Evolutionary conservation across 2,113 vertebrate species (phyloP).

Genomic region (Clarias macrocephalus): DNA sequence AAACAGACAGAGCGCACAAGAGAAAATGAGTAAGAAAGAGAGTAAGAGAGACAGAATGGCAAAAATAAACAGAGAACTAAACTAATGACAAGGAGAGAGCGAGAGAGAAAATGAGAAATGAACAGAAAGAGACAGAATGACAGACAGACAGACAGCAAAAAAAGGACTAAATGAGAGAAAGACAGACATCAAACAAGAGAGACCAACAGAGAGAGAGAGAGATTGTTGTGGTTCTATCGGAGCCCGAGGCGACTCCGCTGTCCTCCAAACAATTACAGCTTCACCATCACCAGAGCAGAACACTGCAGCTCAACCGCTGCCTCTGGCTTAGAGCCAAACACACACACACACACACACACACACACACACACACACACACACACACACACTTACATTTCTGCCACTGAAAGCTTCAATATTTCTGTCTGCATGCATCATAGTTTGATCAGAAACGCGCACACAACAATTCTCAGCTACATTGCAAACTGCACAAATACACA

Average conservation of each 20-base stretch:
- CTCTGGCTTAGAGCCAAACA: background rate
- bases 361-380: background rate
- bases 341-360: background rate
- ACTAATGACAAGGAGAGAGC: no score
- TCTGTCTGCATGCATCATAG: background rate
- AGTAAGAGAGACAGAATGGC: background rate
- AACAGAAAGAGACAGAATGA: background rate
- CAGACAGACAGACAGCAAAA: background rate
- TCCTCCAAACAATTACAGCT: conserved; percentile 33
- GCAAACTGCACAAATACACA: background rate
- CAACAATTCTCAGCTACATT: no score
- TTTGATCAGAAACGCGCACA: background rate
- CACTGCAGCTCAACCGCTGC: background rate
- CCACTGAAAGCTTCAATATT: background rate
- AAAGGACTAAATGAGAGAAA: background rate
- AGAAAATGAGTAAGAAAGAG: background rate
- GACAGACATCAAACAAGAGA: no score
- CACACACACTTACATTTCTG: background rate
- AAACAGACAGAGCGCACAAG: background rate
- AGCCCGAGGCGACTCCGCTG: background rate
- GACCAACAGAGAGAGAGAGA: background rate
- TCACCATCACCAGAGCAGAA: conserved; percentile 15
- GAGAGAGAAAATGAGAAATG: no score
- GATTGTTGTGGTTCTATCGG: background rate
- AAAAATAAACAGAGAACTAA: background rate